These are phyloP conservation scores for Agrenia bidenticulata DNA, from an alignment of 2,888 invertebrate genomes.

Conservation along the genomic window DNA sequence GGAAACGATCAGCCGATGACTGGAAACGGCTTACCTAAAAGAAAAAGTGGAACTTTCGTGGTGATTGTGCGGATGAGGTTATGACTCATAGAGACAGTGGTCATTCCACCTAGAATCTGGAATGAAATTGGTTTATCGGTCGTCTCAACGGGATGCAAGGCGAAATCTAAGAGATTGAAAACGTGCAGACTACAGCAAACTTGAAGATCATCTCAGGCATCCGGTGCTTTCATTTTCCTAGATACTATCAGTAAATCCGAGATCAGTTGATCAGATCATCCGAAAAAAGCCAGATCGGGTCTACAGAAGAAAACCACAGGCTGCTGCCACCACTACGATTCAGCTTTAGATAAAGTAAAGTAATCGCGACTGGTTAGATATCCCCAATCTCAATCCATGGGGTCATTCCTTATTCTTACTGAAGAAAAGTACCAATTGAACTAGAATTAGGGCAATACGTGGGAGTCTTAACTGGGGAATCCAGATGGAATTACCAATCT, in stretches of 20 bases:
- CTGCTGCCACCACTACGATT: neutral
- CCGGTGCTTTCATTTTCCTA: slow-evolving; percentile 28
- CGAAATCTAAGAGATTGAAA: slow-evolving; percentile 21
- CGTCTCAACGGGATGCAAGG: neutral
- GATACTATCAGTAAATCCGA: slow-evolving; percentile 27
- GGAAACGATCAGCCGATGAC: too few species aligned
- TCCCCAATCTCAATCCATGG: neutral
- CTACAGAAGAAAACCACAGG: neutral
- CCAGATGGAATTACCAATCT: too few species aligned
- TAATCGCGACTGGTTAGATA: neutral
- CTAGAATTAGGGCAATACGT: neutral
- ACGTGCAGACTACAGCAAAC: slow-evolving; percentile 26
- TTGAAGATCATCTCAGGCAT: slow-evolving; percentile 25
- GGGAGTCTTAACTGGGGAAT: too few species aligned
- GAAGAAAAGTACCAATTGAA: neutral
- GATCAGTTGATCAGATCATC: slow-evolving; percentile 8
- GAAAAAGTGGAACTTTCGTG: too few species aligned
- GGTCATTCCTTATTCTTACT: neutral
- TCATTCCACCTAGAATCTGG: neutral
- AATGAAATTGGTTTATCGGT: slow-evolving; percentile 8
- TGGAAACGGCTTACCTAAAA: too few species aligned
- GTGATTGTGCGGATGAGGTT: too few species aligned
- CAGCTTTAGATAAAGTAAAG: neutral
- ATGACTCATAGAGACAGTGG: neutral
- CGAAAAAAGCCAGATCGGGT: neutral